Evolutionary conservation across 2,797 vertebrate species (phyloP), one percentile per base, ranked within the genome.

Genomic region (Ara ararauna): DNA sequence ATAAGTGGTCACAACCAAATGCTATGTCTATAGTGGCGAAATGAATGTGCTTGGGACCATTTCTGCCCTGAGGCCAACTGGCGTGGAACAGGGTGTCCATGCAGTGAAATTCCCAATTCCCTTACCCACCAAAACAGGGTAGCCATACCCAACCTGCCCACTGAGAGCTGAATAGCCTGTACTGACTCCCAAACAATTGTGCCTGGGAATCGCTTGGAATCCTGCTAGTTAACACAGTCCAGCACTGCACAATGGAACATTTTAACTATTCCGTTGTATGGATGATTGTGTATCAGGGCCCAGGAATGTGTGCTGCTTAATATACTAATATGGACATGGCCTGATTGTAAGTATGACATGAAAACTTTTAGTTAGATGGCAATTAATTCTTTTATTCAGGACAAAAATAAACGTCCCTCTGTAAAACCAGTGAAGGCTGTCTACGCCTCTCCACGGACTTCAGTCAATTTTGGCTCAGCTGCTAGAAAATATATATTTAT

Each of bases 181-280:
- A 47, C 42, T 38, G 65, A 72, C 42, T 94, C 65, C 78, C 72
- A 80, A n/a, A 85, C 56, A 88, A 54, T 2, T 1, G 5, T 58
- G 72, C 36, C 75, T 72, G 68, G 93, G 84, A 95, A 87, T 76
- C 80, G 74, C 79, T 85, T 87, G 84, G 90, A 91, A 90, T 64
- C 36, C 86, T 73, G 47, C 30, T 88, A 42, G 62, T 95, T 95
- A 70, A 75, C 54, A 51, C 58, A 3, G 12, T 84, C 61, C 81
- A 87, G 75, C 53, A 50, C 77, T 74, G 48, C 90, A 96, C 68
- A 71, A 11, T 64, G 74, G 84, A 93, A 83, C 29, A 77, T 80
- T 96, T 89, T 93, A 87, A 93, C 90, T 90, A 44, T 92, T 95
- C 76, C 45, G 15, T 40, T 83, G 65, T 82, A 20, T 6, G 18